Evolutionary conservation across 2,797 vertebrate species (phyloP).

Genomic region (Poeciliopsis paucimaculata): DNA sequence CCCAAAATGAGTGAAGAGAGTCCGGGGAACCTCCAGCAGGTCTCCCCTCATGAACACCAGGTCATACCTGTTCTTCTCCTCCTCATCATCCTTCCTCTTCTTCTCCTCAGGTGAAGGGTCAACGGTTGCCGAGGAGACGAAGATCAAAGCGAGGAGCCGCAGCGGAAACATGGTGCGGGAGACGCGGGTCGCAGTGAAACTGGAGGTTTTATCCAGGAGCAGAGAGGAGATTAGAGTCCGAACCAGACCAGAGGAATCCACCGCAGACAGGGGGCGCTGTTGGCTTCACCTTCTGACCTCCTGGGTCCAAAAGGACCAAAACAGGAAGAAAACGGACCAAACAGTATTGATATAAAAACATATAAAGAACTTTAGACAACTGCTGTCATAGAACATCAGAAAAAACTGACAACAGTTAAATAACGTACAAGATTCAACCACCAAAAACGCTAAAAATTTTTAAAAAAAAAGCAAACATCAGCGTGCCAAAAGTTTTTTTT

Average conservation of each 20-base stretch:
- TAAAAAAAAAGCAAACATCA: too few relatives aligned
- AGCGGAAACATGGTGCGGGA: slow-evolving; percentile 69
- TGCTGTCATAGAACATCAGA: background rate
- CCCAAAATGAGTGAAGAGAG: slow-evolving; percentile 91
- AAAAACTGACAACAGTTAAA: background rate
- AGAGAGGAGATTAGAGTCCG: background rate
- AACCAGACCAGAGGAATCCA: background rate
- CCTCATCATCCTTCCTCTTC: background rate
- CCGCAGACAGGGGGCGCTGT: background rate
- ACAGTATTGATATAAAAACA: background rate
- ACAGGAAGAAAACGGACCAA: background rate
- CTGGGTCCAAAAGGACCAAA: background rate
- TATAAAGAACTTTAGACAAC: background rate
- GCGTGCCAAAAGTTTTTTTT: too few relatives aligned
- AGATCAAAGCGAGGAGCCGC: slow-evolving; percentile 64
- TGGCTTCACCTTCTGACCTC: background rate
- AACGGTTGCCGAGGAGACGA: slow-evolving; percentile 37
- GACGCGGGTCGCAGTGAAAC: background rate
- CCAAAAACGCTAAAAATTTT: too few relatives aligned
- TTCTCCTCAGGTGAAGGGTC: background rate
- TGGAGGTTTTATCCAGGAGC: slow-evolving; percentile 20
- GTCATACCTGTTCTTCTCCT: slow-evolving; percentile 56
- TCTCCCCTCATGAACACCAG: slow-evolving; percentile 85
- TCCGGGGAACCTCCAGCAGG: slow-evolving; percentile 89
- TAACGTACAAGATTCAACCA: background rate